Evolutionary conservation across 2,113 vertebrate genomes (phyloP), one percentile per base, ranked within the genome.

Genomic region (Sialia sialis): DNA sequence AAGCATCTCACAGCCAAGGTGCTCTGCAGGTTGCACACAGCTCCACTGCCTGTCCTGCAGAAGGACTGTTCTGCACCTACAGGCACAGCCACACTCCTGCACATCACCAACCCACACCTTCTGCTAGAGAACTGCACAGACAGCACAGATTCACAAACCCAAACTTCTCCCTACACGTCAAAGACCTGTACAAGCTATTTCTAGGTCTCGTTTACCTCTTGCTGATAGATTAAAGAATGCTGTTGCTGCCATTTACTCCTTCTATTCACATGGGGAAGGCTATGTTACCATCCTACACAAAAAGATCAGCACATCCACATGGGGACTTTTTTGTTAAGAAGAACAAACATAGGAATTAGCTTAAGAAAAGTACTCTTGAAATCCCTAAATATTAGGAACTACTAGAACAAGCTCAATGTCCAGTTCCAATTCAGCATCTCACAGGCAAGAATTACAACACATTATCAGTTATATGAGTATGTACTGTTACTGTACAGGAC

Each of bases 31-130:
- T 4, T 77, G 38, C 46, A 48, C 22, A 7, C 34, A 64, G 43
- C 36, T 76, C 34, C 49, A 4, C 13, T 30, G 52, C 26, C 46
- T 66, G 51, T 38, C 80, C 80, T 52, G 34, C 55, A 64, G 64
- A 69, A 32, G 4, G 9, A 38, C 5, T n/a, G 23, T 17, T 32
- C 59, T 10, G 2, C 3, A 15, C 11, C 55, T 27, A 7, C 1
- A 1, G 18, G n/a, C 30, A 36, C 1, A 1, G 73, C 27, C 2
- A 0, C 1, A 0, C n/a, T 52, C n/a, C 59, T 58, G 84, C 60
- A 64, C 36, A 52, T 39, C 56, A 68, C 64, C 84, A 52, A 67
- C 6, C 6, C 38, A 12, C 36, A 13, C 18, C 48, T 79, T 32
- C 63, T 38, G 25, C 3, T 0, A 34, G 1, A 75, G 30, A 38